A percentile compares a stretch with the other conserved stretches of the same genome.
phyloP scores from a whole-genome alignment of 2,113 vertebrate species.

The Guaruba guarouba region DNA sequence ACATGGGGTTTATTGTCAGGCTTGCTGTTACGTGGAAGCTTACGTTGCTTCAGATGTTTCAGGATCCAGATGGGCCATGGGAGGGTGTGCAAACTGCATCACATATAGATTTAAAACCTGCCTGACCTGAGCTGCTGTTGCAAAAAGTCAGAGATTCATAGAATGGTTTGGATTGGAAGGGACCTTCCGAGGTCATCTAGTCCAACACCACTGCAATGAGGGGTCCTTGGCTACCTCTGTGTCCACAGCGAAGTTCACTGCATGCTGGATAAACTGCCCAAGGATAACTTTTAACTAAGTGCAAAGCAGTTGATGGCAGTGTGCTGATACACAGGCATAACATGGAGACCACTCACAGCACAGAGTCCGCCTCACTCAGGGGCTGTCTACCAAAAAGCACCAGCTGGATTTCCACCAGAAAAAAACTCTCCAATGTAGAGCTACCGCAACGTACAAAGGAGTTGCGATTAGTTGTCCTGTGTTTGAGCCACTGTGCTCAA shows the following conservation, averaged over 20 bases:
- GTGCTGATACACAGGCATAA: accelerated
- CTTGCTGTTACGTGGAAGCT: neutral
- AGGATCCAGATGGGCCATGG: accelerated
- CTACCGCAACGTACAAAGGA: neutral
- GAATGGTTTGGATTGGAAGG: neutral
- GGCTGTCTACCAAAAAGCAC: neutral
- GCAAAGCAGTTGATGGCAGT: no score
- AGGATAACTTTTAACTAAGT: accelerated
- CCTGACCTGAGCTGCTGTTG: neutral
- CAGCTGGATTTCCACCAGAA: neutral
- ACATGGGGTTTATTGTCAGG: neutral
- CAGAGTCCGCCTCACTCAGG: accelerated
- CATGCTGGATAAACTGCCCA: neutral
- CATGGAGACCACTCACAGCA: accelerated
- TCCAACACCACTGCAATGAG: neutral
- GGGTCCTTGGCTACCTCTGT: neutral
- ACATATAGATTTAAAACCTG: neutral
- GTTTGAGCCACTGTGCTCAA: neutral
- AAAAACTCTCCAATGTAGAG: accelerated
- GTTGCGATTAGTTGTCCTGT: neutral
- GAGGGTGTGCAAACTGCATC: neutral
- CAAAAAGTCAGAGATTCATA: neutral
- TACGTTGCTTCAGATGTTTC: neutral
- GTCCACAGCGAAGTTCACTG: neutral
- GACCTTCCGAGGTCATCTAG: neutral